Evolutionary conservation across 2,888 invertebrate species (phyloP), one percentile per base, ranked within the genome.

Genomic region (Xestoiulus laeticollis): DNA sequence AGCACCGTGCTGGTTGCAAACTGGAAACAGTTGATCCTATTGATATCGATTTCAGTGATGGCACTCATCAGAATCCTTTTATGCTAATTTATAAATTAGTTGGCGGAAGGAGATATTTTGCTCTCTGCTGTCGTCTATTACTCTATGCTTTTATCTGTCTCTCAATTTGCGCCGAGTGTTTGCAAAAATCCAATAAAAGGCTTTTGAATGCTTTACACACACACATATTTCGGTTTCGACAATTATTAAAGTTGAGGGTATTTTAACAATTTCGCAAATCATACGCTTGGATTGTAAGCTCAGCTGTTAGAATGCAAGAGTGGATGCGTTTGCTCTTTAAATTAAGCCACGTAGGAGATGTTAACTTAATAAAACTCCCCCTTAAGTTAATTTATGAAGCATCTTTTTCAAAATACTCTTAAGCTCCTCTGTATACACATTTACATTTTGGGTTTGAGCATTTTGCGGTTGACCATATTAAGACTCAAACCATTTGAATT

Each of bases 41-140:
- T 85, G 38, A 85, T 85, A 85, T 85, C 85, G 85, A 85, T 85
- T 44, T 85, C 85, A 38, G 26, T 19, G 43, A 78, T 78, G 43
- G 85, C 43, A 85, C 38, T 85, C 44, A 85, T 85, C 85, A 85
- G 85, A 85, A 85, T 43, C 85, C 85, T 85, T 85, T 85, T 85
- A 85, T 85, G 85, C 85, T 43, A 85, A 85, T 85, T 43, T 85
- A 44, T 85, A 38, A 38, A 85, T 85, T 85, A 85, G 44, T 26
- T 85, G 38, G 38, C 38, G 85, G 44, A 85, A 85, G 85, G n/a
- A 44, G 85, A 85, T 85, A 85, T 85, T 85, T 38, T 85, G 78
- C 85, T 85, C 85, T 85, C 85, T 85, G 38, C 44, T 38, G 43
- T 38, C 85, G 78, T 78, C 78, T 78, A 30, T 78, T 78, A 78